Conservation (phyloP, 53 echinoderm and acorn worm genomes). For the Temnopleurus reevesii region DNA sequence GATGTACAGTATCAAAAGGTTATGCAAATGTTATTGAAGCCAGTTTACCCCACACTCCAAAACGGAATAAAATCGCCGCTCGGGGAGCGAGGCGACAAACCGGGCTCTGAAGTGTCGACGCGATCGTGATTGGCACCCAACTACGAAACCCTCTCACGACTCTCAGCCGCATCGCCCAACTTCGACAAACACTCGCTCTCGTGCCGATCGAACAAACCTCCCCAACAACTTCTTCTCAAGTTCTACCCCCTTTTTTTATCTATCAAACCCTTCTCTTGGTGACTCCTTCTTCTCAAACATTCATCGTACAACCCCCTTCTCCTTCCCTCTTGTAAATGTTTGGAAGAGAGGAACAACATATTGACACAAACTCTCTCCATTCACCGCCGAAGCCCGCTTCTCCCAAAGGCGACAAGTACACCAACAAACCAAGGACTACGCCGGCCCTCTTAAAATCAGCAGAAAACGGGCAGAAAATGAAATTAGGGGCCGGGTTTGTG, state of each 20-base stretch:
- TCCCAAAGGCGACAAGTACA: slow-evolving; percentile 50
- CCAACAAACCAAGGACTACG: slow-evolving; percentile 11
- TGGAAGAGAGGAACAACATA: slow-evolving; percentile 49
- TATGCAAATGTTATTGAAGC: slow-evolving; percentile 63
- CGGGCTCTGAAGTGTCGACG: slow-evolving; percentile 41
- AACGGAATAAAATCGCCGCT: slow-evolving; percentile 51
- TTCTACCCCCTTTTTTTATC: slow-evolving; percentile 14
- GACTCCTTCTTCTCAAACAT: slow-evolving; percentile 24
- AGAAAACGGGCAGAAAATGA: slow-evolving; percentile 55
- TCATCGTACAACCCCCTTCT: slow-evolving; percentile 15
- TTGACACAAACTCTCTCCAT: slow-evolving; percentile 48
- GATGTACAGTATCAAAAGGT: slow-evolving; percentile 62
- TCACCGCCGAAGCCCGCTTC: slow-evolving; percentile 17
- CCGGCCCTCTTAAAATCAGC: slow-evolving; percentile 49
- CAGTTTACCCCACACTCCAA: slow-evolving; percentile 61
- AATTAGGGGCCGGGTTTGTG: slow-evolving; percentile 47
- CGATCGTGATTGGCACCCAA: slow-evolving; percentile 52
- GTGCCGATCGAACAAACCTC: not conserved
- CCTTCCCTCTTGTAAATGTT: slow-evolving; percentile 32
- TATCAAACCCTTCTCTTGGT: not conserved
- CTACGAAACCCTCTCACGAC: slow-evolving; percentile 33
- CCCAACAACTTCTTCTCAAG: not conserved
- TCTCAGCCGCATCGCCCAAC: slow-evolving; percentile 3
- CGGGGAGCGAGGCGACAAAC: slow-evolving; percentile 49
- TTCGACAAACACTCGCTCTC: slow-evolving; percentile 55